These are phyloP conservation scores for Syngnathus typhle DNA, from an alignment of 2,113 vertebrate genomes.

Conservation along the genomic window DNA sequence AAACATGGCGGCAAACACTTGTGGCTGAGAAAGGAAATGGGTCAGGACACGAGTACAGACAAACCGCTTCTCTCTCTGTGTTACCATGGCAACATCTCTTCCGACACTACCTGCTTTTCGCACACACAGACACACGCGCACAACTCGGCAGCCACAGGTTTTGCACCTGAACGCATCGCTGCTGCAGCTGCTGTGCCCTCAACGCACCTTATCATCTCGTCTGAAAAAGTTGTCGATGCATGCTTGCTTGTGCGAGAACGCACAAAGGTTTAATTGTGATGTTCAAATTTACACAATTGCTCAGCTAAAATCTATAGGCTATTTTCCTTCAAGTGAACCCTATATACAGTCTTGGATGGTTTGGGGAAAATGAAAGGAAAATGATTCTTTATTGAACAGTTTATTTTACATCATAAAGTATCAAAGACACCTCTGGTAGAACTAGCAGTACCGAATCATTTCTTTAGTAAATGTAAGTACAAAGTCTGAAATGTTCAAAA, in stretches of 20 bases:
- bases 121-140: constrained; percentile 35
- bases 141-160: constrained; percentile 51
- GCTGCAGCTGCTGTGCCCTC: constrained; percentile 21
- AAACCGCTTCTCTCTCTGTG: constrained; percentile 61
- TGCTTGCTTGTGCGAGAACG: neutral
- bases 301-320: neutral
- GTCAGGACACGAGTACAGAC: constrained; percentile 72
- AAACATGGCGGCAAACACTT: constrained; percentile 62
- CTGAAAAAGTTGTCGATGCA: neutral
- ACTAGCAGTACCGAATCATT: too few relatives aligned
- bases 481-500: neutral
- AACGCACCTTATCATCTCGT: constrained; percentile 22
- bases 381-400: too few relatives aligned
- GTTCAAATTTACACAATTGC: neutral
- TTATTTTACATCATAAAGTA: too few relatives aligned
- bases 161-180: constrained; percentile 59
- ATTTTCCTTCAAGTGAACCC: too few relatives aligned
- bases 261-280: neutral
- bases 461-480: neutral
- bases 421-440: too few relatives aligned
- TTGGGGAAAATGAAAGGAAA: too few relatives aligned
- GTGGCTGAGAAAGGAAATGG: constrained; percentile 75
- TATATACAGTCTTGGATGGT: too few relatives aligned
- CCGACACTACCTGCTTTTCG: constrained; percentile 34
- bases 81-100: constrained; percentile 76